A percentile compares a stretch with the other conserved stretches of the same genome.
These are phyloP conservation scores for Emberiza fucata DNA, from an alignment of 2,113 vertebrate genomes.

Conservation along the genomic window DNA sequence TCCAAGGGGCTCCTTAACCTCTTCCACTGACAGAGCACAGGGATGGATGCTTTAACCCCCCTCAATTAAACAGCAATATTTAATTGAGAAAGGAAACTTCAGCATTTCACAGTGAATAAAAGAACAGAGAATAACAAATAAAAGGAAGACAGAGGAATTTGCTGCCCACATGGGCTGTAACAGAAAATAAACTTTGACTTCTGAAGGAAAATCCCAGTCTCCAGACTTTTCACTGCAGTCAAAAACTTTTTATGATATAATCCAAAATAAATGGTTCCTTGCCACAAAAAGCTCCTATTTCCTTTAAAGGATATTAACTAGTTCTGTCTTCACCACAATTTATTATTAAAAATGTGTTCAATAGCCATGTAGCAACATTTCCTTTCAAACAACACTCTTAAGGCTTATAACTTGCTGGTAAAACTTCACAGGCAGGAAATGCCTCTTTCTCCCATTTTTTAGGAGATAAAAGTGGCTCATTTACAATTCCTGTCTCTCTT, in stretches of 20 bases:
- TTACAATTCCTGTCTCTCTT: background rate
- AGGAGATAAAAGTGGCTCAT: background rate
- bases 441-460: background rate
- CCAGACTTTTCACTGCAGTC: background rate
- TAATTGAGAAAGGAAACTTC: background rate
- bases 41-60: background rate
- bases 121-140: background rate
- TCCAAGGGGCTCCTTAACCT: slow-evolving; percentile 3
- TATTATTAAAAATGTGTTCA: slow-evolving; percentile 39
- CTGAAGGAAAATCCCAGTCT: slow-evolving; percentile 34
- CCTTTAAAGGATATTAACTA: slow-evolving; percentile 51
- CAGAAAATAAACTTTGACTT: slow-evolving; percentile 9
- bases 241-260: background rate
- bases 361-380: background rate
- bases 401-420: background rate
- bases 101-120: background rate
- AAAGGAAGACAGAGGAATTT: slow-evolving; percentile 23
- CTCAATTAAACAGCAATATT: background rate
- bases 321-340: slow-evolving; percentile 35
- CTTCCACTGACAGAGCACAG: background rate
- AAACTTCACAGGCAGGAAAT: background rate
- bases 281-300: slow-evolving; percentile 52
- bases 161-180: background rate
- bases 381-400: background rate
- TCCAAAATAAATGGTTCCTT: slow-evolving; percentile 53